phyloP scores from a whole-genome alignment of 2,888 invertebrate species.

The Folsomia candida region DNA sequence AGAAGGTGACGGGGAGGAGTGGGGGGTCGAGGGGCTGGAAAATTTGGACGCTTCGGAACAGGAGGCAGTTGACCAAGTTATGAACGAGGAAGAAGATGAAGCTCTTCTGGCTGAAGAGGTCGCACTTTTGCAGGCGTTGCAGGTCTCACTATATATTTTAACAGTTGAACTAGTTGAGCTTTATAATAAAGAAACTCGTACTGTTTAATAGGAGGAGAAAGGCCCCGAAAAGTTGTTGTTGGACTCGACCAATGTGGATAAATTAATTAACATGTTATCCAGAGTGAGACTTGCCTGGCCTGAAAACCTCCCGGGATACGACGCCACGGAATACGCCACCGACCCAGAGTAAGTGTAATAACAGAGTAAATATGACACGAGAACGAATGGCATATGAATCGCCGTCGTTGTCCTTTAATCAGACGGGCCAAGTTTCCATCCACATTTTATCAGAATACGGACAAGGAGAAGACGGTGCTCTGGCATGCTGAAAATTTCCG shows the following conservation, averaged over 20 bases:
- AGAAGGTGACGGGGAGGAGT: conserved; percentile 15
- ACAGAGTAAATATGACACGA: background rate
- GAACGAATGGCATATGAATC: background rate
- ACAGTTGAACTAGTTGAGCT: too few species aligned
- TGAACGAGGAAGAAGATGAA: conserved; percentile 24
- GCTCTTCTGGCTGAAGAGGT: background rate
- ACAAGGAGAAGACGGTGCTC: conserved; percentile 67
- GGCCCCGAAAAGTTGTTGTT: conserved; percentile 29
- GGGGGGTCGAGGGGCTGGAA: background rate
- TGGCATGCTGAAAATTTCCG: conserved; percentile 77
- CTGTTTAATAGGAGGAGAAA: background rate
- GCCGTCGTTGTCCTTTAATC: too few species aligned
- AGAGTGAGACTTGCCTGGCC: conserved; percentile 48
- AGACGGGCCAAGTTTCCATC: conserved; percentile 33
- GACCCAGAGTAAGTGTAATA: conserved; percentile 30
- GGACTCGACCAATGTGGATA: conserved; percentile 39
- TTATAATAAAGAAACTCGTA: too few species aligned
- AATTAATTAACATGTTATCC: conserved; percentile 42
- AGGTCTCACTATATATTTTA: background rate
- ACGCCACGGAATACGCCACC: conserved; percentile 26
- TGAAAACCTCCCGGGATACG: conserved; percentile 42
- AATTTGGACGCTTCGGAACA: conserved; percentile 8
- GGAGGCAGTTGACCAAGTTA: conserved; percentile 7
- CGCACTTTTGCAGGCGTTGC: background rate
- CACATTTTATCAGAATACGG: conserved; percentile 55